Evolutionary conservation across 2,113 vertebrate species (phyloP), one percentile per base, ranked within the genome.

Genomic region (Beaufortia kweichowensis): DNA sequence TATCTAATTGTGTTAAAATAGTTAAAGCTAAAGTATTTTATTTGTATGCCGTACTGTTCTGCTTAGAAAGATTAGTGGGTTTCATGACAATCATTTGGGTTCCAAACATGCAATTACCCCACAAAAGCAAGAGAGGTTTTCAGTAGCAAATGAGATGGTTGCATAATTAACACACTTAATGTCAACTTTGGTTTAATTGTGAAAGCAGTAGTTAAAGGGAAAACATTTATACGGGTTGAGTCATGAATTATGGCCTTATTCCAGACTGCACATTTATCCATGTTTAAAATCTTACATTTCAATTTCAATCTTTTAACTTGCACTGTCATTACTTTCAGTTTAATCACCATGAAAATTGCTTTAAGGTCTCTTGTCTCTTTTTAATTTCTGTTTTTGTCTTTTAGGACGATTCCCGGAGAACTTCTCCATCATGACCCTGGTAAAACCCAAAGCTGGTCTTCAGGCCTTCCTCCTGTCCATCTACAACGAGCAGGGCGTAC

Each of bases 381-480:
- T 79, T 29, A 29, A 1, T 35, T 8, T 46, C 6, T 50, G 41
- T n/a, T 24, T 39, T n/a, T 53, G 46, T 48, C 10, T 24, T 2
- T 11, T 24, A 96, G 95, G 93, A 83, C 90, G 86, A 66, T 96
- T 97, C 86, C 95, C 95, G 0, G 93, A 93, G 91, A 94, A 96
- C 77, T 97, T 96, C 89, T 96, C 95, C 80, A 84, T 97, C 86
- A 91, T 96, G 94, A 87, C 94, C 2, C 85, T 92, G 80, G 89
- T 96, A 63, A 94, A 93, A 81, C 90, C 94, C 24, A 92, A 93
- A 21, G 84, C 92, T 5, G 94, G 94, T 4, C 84, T 92, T 28
- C 95, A 95, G 72, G 92, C 93, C 17, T 94, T 96, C 86, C 91
- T 97, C 31, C 87, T 96, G 74, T 96, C 95, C 29, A 75, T 97